These are phyloP conservation scores for Caenorhabditis sinica DNA, from an alignment of 2,888 invertebrate species.

Conservation along the genomic window DNA sequence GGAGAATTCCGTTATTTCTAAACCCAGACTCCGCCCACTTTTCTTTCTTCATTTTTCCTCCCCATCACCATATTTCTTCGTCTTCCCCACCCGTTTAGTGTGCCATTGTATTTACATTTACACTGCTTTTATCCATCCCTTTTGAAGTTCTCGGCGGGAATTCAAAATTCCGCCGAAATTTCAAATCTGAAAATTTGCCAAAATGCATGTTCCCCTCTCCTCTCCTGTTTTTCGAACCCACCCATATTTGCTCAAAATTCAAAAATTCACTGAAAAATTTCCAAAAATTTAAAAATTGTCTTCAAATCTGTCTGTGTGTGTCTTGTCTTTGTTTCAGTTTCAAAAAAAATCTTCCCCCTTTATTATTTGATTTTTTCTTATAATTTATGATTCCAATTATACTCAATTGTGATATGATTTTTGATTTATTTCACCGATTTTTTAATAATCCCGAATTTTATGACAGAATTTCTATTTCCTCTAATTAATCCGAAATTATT, in stretches of 20 bases:
- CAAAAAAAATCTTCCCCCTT: constrained; percentile 4
- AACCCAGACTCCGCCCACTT: background rate
- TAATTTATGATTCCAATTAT: constrained; percentile 50
- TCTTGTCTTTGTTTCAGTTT: constrained; percentile 59
- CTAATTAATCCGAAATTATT: background rate
- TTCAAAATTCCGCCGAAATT: background rate
- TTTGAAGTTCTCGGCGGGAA: background rate
- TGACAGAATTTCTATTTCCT: constrained; percentile 32
- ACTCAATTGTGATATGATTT: constrained; percentile 26
- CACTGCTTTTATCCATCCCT: background rate
- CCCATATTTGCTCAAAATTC: constrained; percentile 61
- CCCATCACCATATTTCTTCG: background rate
- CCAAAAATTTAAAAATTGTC: constrained; percentile 9
- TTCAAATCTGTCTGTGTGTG: constrained; percentile 11
- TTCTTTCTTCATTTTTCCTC: background rate
- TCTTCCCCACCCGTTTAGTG: constrained; percentile 30
- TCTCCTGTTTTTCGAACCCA: constrained; percentile 45
- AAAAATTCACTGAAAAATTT: background rate
- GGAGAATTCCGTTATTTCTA: constrained; percentile 84
- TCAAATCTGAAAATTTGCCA: constrained; percentile 35
- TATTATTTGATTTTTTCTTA: constrained; percentile 23
- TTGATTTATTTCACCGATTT: background rate
- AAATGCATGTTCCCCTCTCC: constrained; percentile 62
- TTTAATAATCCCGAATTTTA: too few relatives aligned
- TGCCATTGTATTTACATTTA: constrained; percentile 46